Base-by-base conservation (phyloP, 2,113 vertebrate species). In the Ophiodon elongatus region DNA sequence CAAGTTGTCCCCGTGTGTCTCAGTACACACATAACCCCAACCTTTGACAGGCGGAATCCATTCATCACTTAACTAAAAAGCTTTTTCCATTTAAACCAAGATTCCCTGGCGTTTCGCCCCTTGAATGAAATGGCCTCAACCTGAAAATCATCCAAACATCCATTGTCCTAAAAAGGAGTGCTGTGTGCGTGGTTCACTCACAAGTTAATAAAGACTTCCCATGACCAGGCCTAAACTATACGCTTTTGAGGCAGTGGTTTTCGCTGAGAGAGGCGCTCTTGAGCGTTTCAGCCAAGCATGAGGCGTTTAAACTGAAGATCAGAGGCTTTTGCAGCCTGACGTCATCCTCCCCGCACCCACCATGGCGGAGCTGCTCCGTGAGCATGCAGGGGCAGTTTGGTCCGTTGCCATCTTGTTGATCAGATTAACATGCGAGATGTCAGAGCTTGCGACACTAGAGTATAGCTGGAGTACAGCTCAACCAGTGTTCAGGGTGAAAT, bases 141-240 rank as follows among this genome's bases (percentile, higher is more conserved):
- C 88, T 88, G 87, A 62, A 78, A 91, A 52, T 79, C 82, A 76
- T 89, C 86, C 84, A 90, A 92, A 90, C 80, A 87, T 23, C 56
- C 71, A 82, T 82, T 92, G 91, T 83, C 92, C 92, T 89, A 83
- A 93, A 83, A 94, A 90, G 92, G 91, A 93, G 83, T 19, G 63
- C 68, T 71, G 78, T 73, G 73, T 80, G 68, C n/a, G n/a, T n/a
- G 43, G 79, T 76, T 78, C 59, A 37, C 80, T 76, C 70, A 59
- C 54, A 21, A 91, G 80, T 91, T 91, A 88, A 90, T 90, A 78
- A 91, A 92, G 86, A 83, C 83, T 92, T 92, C 90, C 92, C 88
- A 76, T 79, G 88, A 84, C 78, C 59, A 23, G 72, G 54, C 79
- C 88, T 76, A 81, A 79, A 60, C 76, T 65, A 21, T 85, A 80